phyloP scores from a whole-genome alignment of 2,888 invertebrate genomes.

The Troglohyphantes excavatus region DNA sequence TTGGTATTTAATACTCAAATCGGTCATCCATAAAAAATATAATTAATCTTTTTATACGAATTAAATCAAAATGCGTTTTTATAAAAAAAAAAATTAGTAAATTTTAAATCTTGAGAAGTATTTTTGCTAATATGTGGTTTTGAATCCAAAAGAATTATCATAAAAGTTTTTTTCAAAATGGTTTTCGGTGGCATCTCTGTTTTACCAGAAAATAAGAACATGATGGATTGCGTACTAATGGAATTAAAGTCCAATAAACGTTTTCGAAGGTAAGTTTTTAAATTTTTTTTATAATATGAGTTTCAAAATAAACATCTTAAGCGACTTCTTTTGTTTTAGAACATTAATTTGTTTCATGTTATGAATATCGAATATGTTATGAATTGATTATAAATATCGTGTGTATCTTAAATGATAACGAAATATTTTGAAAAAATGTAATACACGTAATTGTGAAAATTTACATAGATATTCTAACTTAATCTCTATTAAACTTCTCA shows the following conservation, averaged over 20 bases:
- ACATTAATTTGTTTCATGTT: too few species aligned
- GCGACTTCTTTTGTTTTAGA: too few species aligned
- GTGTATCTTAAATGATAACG: too few species aligned
- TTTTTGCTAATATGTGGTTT: too few species aligned
- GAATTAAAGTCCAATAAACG: constrained; percentile 64
- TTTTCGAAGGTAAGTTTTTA: constrained; percentile 59
- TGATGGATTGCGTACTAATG: constrained; percentile 76
- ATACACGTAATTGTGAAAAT: too few species aligned
- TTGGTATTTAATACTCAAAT: not conserved
- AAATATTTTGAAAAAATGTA: too few species aligned
- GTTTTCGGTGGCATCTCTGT: constrained; percentile 68
- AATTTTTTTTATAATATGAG: not conserved
- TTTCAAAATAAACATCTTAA: too few species aligned
- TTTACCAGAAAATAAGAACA: constrained; percentile 71
- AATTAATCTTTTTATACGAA: not conserved
- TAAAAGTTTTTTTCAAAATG: constrained; percentile 47
- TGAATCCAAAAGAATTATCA: not conserved
- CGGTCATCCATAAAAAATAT: not conserved
- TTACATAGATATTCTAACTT: too few species aligned
- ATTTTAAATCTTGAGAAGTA: too few species aligned
- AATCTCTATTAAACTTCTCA: too few species aligned
- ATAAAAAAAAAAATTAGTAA: not conserved
- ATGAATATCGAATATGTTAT: too few species aligned
- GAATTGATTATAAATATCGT: too few species aligned
- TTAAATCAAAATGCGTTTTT: not conserved